Conservation (phyloP, 2,797 vertebrate genomes). For the Xenops minutus region DNA sequence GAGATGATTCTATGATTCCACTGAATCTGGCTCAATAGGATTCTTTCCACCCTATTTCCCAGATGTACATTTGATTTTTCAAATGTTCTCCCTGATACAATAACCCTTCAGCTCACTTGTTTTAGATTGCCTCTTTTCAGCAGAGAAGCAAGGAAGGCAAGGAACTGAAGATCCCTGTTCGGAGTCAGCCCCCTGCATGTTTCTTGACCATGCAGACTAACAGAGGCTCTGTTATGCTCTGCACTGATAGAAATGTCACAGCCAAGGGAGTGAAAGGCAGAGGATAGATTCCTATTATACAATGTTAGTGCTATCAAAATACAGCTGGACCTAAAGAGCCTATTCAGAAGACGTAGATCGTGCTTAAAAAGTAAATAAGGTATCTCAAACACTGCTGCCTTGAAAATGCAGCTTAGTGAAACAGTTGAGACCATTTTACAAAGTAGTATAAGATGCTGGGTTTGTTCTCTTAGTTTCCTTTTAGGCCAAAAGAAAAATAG, state of each 20-base stretch:
- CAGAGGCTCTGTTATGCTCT: slow-evolving; percentile 51
- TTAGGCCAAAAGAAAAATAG: background rate
- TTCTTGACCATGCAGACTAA: background rate
- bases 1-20: slow-evolving; percentile 29
- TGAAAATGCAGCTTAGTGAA: slow-evolving; percentile 9
- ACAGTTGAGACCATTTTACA: background rate
- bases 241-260: slow-evolving; percentile 22
- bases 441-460: background rate
- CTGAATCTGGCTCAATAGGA: slow-evolving; percentile 30
- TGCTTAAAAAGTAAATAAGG: slow-evolving; percentile 52
- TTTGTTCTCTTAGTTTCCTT: background rate
- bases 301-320: slow-evolving; percentile 66
- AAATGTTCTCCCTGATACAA: slow-evolving; percentile 13
- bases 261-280: slow-evolving; percentile 16
- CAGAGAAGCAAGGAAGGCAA: background rate
- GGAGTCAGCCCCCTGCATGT: background rate
- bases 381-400: slow-evolving; percentile 9
- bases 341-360: slow-evolving; percentile 49
- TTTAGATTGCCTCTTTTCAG: slow-evolving; percentile 53
- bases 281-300: slow-evolving; percentile 33
- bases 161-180: slow-evolving; percentile 60
- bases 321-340: slow-evolving; percentile 62
- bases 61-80: slow-evolving; percentile 54
- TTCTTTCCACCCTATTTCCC: slow-evolving; percentile 54
- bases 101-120: slow-evolving; percentile 43